phyloP scores from a whole-genome alignment of 2,797 vertebrate genomes.

The Mastacembelus armatus region DNA sequence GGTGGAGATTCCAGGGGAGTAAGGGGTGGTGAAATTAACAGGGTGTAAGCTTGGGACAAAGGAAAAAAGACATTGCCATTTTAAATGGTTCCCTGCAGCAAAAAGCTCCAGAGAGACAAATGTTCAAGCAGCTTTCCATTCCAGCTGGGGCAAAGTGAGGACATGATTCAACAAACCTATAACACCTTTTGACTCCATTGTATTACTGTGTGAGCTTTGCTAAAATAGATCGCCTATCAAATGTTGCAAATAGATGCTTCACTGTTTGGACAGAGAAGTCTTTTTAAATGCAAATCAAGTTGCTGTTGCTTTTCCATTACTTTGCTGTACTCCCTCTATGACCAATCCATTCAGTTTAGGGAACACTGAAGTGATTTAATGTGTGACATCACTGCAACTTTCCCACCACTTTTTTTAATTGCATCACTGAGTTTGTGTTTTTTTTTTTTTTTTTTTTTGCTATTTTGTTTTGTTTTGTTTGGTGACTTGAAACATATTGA shows the following conservation, averaged over 20 bases:
- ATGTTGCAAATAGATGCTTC: conserved; percentile 53
- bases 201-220: conserved; percentile 51
- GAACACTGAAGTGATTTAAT: conserved; percentile 35
- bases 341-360: conserved; percentile 46
- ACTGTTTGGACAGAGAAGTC: conserved; percentile 37
- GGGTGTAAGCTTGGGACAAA: conserved; percentile 49
- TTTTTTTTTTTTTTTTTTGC: conserved; percentile 24
- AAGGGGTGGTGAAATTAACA: conserved; percentile 44
- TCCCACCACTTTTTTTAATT: conserved; percentile 56
- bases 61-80: conserved; percentile 50
- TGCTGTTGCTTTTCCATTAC: conserved; percentile 52
- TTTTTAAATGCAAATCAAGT: conserved; percentile 73
- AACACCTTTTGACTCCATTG: conserved; percentile 62
- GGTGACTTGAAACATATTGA: conserved; percentile 47
- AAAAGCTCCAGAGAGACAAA: conserved; percentile 65
- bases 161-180: conserved; percentile 63
- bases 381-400: conserved; percentile 14
- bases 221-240: conserved; percentile 41
- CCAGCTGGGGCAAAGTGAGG: conserved; percentile 43
- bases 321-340: conserved; percentile 37
- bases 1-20: conserved; percentile 44
- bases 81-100: conserved; percentile 65
- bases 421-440: conserved; percentile 34
- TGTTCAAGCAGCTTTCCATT: conserved; percentile 56
- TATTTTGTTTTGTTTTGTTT: conserved; percentile 1